Base-by-base conservation (phyloP, 1,140 invertebrate genomes). In the Ceratitis capitata region DNA sequence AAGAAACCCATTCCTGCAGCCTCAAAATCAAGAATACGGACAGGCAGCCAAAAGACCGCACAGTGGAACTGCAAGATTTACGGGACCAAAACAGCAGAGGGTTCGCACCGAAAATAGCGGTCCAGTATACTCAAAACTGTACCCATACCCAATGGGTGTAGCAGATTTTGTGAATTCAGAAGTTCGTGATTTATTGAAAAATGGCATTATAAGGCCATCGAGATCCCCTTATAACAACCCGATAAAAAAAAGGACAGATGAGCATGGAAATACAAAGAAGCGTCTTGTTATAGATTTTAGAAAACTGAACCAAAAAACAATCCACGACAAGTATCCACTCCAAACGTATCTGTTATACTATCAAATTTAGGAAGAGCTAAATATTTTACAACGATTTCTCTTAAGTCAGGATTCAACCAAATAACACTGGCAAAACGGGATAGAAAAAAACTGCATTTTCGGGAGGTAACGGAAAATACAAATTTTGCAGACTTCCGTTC, bases 221-320 rank as follows among this genome's bases (percentile, higher is more conserved):
- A 10, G 51, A 56, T 56, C 51, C 14, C 51, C 51, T n/a, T n/a
- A n/a, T n/a, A n/a, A n/a, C n/a, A n/a, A 56, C n/a, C 56, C 56
- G 12, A 61, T 61, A n/a, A 83, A 86, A 23, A 69, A 83, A n/a
- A 69, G 74, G 5, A 74, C n/a, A n/a, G n/a, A n/a, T n/a, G n/a
- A n/a, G n/a, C n/a, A n/a, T n/a, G n/a, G n/a, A n/a, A n/a, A n/a
- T n/a, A n/a, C n/a, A n/a, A n/a, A n/a, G n/a, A n/a, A n/a, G n/a
- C n/a, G n/a, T n/a, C n/a, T n/a, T n/a, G 82, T 86, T 12, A 84
- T 86, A n/a, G 90, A 92, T 86, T 92, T 88, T 83, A 82, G 90
- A 23, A 89, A 89, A 84, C 32, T 92, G 10, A 92, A 92, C 64
- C 85, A 88, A 12, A 85, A 85, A 26, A 86, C 85, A 3, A 86